Conservation (phyloP, 2,797 vertebrate genomes). For the Margarornis squamiger region DNA sequence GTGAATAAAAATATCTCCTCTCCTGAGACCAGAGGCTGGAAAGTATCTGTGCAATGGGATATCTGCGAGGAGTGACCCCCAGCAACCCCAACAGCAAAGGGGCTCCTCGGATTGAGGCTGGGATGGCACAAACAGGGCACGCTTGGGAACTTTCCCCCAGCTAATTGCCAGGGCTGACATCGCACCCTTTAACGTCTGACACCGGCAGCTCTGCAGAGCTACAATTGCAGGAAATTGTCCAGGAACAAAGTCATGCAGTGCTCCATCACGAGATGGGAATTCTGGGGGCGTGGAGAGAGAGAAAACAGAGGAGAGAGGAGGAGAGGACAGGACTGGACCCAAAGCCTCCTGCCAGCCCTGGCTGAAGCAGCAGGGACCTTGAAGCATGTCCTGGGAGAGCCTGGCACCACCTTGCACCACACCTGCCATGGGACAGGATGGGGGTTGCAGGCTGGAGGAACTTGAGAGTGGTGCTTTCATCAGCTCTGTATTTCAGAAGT, state of each 20-base stretch:
- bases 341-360: background rate
- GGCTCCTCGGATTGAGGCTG: background rate
- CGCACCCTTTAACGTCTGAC: background rate
- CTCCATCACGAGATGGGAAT: constrained; percentile 7
- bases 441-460: background rate
- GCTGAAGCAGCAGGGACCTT: background rate
- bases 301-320: background rate
- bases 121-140: background rate
- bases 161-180: background rate
- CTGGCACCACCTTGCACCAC: background rate
- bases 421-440: fast-evolving
- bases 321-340: background rate
- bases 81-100: background rate
- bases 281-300: background rate
- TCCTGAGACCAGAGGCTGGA: background rate
- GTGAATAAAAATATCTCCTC: background rate
- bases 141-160: background rate
- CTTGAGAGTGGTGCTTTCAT: fast-evolving
- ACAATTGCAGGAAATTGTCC: constrained; percentile 35
- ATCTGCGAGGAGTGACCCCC: background rate
- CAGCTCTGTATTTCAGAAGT: background rate
- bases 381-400: background rate
- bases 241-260: constrained; percentile 11
- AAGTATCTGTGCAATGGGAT: background rate
- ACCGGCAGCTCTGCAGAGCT: background rate